Conservation (phyloP, 2,888 invertebrate species). For the Thalpophila matura region DNA sequence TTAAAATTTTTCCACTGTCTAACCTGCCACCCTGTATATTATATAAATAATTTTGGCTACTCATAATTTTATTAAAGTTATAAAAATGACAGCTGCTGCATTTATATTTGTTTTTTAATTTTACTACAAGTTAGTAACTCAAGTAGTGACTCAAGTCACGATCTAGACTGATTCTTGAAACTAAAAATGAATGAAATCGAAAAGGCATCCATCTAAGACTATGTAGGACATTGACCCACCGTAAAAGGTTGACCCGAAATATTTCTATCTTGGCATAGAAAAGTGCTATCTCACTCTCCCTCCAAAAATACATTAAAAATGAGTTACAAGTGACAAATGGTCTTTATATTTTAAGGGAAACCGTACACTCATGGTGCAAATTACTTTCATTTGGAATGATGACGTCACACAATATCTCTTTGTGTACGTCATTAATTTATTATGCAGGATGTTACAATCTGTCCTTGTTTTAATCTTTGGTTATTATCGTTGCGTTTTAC, state of each 20-base stretch:
- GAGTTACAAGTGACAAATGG: constrained; percentile 17
- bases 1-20: too few relatives aligned
- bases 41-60: too few relatives aligned
- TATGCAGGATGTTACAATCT: background rate
- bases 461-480: background rate
- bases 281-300: constrained; percentile 24
- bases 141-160: background rate
- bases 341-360: constrained; percentile 27
- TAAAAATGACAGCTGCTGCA: too few relatives aligned
- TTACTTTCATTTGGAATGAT: constrained; percentile 29
- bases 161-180: background rate
- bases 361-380: constrained; percentile 26
- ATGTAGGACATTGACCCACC: background rate
- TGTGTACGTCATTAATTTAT: constrained; percentile 2
- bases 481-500: background rate
- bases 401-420: constrained; percentile 24
- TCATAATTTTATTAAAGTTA: too few relatives aligned
- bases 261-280: constrained; percentile 13
- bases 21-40: too few relatives aligned
- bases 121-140: background rate
- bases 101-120: too few relatives aligned
- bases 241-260: constrained; percentile 1
- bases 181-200: background rate
- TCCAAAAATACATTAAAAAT: constrained; percentile 37
- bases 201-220: background rate